Evolutionary conservation across 1,140 invertebrate genomes (phyloP).

Genomic region (Phocides pigmalion): DNA sequence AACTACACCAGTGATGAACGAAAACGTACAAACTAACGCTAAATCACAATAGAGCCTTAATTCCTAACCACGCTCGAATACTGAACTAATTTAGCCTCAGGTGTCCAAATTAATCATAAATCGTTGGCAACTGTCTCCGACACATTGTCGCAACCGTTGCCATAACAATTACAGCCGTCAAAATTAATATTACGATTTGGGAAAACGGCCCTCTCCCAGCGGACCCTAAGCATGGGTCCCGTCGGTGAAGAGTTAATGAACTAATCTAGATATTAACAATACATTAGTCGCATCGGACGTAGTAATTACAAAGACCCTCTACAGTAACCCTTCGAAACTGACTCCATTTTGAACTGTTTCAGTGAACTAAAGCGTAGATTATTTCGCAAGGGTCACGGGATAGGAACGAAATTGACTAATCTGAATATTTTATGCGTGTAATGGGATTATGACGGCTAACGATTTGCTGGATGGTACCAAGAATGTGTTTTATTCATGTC

Average conservation of each 20-base stretch:
- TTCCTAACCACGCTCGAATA: neutral
- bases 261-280: conserved; percentile 77
- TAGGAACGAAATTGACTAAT: conserved; percentile 33
- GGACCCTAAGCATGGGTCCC: conserved; percentile 36
- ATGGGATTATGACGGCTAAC: conserved; percentile 16
- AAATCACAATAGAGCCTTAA: neutral
- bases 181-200: conserved; percentile 31
- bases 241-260: conserved; percentile 74
- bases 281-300: conserved; percentile 72
- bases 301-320: conserved; percentile 55
- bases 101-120: conserved; percentile 22
- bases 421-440: conserved; percentile 34
- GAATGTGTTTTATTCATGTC: neutral
- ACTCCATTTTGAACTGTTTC: conserved; percentile 17
- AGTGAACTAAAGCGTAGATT: conserved; percentile 19
- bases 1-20: too few relatives aligned
- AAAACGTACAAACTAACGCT: too few relatives aligned
- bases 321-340: conserved; percentile 36
- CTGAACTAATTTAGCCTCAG: neutral
- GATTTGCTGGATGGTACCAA: neutral
- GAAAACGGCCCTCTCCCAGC: conserved; percentile 19
- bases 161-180: conserved; percentile 40
- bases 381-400: conserved; percentile 27
- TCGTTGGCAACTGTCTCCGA: conserved; percentile 41
- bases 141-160: conserved; percentile 45